Evolutionary conservation across 2,113 vertebrate genomes (phyloP).

Genomic region (Macrotus californicus): DNA sequence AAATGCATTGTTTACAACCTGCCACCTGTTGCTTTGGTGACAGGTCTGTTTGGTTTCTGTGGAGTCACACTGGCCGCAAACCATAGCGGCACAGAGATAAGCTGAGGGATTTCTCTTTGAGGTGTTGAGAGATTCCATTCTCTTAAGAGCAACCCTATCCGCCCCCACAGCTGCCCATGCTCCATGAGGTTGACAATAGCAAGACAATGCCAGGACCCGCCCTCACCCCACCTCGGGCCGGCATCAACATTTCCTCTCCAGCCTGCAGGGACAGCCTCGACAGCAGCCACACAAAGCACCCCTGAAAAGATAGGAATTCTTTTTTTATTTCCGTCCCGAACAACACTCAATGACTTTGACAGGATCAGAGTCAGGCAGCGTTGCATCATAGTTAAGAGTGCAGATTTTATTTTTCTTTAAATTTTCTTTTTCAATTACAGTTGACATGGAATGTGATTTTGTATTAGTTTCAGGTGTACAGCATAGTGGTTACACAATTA

Average conservation of each 20-base stretch:
- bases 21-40: constrained; percentile 63
- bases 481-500: neutral
- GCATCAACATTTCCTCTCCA: neutral
- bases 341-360: neutral
- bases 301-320: neutral
- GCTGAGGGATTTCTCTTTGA: constrained; percentile 59
- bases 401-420: neutral
- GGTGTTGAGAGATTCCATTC: constrained; percentile 65
- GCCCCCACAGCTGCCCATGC: constrained; percentile 45
- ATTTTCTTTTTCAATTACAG: neutral
- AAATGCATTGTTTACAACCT: neutral
- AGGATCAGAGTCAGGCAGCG: neutral
- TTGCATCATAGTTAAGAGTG: neutral
- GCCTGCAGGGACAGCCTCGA: neutral
- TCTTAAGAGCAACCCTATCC: constrained; percentile 56
- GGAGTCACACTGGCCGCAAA: constrained; percentile 29
- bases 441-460: neutral
- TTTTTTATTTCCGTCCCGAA: neutral
- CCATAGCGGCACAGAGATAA: neutral
- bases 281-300: neutral
- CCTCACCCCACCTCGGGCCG: neutral
- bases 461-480: neutral
- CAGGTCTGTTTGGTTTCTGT: constrained; percentile 66
- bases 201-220: constrained; percentile 7
- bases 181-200: neutral